Base-by-base conservation (phyloP, 2,888 invertebrate species). In the Leptinotarsa rubiginosa region DNA sequence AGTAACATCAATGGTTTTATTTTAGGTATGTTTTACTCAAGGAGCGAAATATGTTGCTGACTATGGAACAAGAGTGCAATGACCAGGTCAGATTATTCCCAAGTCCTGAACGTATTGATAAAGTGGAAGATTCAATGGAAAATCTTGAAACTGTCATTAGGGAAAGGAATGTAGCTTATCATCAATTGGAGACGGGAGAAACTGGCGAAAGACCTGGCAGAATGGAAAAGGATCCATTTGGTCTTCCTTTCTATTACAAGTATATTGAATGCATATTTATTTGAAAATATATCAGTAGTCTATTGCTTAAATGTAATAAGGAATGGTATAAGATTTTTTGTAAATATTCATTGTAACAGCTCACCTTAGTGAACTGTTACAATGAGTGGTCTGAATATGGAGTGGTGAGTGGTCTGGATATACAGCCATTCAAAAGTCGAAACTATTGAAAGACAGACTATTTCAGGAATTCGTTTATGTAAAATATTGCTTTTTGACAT, bases 11-110 rank as follows among this genome's bases (percentile, higher is more conserved):
- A 22, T 66, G 50, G 16, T 47, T 47, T 47, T 31, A 49, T 67
- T 75, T 41, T 78, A 94, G 94, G 94, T 95, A 90, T 88, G 91
- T 95, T 18, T 89, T 99, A 73, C 88, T 98, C 70, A 99, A 99
- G 89, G 99, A 99, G 88, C 91, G 94, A 71, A 99, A 99, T 87
- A 98, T 99, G 98, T 89, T 99, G 20, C 88, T 96, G 78, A 98
- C 99, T 2, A 98, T 99, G 98, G 96, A 98, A 88, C 92, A 96
- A 77, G 94, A 94, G 86, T 91, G 92, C 87, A 92, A 93, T 68
- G 88, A 91, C 56, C 89, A 92, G 84, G 88, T 89, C 78, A 89
- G 91, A 85, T 79, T 93, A 7, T 96, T 98, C 86, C 96, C 98
- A 1, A 97, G 92, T 88, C 97, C 97, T 2, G 98, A 99, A 88